phyloP scores from a whole-genome alignment of 1,140 invertebrate species.

The Drosophila saltans region DNA sequence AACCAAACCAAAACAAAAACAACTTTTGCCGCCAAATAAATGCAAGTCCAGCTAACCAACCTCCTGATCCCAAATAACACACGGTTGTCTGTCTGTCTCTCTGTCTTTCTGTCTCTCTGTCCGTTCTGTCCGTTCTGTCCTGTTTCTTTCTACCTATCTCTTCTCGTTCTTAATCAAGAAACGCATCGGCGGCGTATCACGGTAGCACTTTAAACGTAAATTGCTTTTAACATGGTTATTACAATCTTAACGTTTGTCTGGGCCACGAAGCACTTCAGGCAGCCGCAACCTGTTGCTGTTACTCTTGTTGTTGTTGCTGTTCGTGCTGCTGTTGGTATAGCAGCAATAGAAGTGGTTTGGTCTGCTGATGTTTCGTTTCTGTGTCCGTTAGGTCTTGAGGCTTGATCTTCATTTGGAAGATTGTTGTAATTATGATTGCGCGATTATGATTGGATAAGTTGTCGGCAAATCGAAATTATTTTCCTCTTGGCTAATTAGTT shows the following conservation, averaged over 20 bases:
- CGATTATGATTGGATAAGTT: slow-evolving; percentile 80
- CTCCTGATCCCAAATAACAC: slow-evolving; percentile 12
- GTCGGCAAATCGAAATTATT: slow-evolving; percentile 73
- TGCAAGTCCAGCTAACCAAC: slow-evolving; percentile 46
- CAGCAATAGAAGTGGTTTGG: background rate
- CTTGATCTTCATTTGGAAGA: slow-evolving; percentile 57
- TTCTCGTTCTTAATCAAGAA: slow-evolving; percentile 74
- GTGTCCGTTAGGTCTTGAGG: slow-evolving; percentile 33
- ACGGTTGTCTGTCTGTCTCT: slow-evolving; percentile 10
- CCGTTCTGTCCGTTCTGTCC: slow-evolving; percentile 1
- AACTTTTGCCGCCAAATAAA: slow-evolving; percentile 75
- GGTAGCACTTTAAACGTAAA: slow-evolving; percentile 82
- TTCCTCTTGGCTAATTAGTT: slow-evolving; percentile 69
- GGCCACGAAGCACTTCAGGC: slow-evolving; percentile 74
- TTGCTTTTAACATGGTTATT: slow-evolving; percentile 82
- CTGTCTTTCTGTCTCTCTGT: slow-evolving; percentile 17
- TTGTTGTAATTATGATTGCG: slow-evolving; percentile 79
- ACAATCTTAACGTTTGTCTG: slow-evolving; percentile 82
- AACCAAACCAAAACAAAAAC: slow-evolving; percentile 21
- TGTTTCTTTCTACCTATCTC: slow-evolving; percentile 20
- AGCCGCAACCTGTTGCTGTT: slow-evolving; percentile 51
- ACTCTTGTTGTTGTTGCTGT: slow-evolving; percentile 31
- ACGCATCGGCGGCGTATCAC: slow-evolving; percentile 80
- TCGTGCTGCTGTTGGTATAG: background rate
- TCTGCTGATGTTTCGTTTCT: background rate